Conservation (phyloP, 1,140 invertebrate species). For the Daktulosphaira vitifoliae region DNA sequence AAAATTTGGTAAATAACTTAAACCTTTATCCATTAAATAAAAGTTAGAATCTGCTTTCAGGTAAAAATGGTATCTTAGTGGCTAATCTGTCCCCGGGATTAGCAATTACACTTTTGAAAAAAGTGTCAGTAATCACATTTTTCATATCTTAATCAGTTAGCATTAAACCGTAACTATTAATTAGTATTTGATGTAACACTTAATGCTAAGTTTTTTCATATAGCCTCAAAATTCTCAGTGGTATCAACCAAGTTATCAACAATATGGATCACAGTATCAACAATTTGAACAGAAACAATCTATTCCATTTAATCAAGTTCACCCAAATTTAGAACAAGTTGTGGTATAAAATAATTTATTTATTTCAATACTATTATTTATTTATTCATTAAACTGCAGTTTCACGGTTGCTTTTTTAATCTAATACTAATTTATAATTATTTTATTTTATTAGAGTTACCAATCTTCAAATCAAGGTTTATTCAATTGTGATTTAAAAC, state of each 20-base stretch:
- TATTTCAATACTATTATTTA: too few species aligned
- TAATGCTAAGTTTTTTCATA: background rate
- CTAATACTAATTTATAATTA: background rate
- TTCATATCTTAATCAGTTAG: too few species aligned
- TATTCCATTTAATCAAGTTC: background rate
- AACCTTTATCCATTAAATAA: too few species aligned
- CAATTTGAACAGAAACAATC: conserved; percentile 18
- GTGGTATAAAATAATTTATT: background rate
- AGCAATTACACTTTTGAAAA: too few species aligned
- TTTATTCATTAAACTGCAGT: too few species aligned
- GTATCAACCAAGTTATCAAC: conserved; percentile 18
- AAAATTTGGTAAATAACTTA: too few species aligned
- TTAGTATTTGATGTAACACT: background rate
- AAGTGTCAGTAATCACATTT: too few species aligned
- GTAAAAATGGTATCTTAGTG: too few species aligned
- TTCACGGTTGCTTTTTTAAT: too few species aligned
- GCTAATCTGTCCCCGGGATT: too few species aligned
- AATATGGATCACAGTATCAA: conserved; percentile 21
- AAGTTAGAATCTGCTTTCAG: too few species aligned
- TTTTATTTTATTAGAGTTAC: conserved; percentile 7
- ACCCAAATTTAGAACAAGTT: conserved; percentile 18
- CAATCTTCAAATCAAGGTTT: conserved; percentile 24
- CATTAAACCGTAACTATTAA: background rate
- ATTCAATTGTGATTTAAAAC: conserved; percentile 20
- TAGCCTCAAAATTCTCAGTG: conserved; percentile 24